Evolutionary conservation across 2,888 invertebrate genomes (phyloP), one percentile per base, ranked within the genome.

Genomic region (Campaea margaritaria): DNA sequence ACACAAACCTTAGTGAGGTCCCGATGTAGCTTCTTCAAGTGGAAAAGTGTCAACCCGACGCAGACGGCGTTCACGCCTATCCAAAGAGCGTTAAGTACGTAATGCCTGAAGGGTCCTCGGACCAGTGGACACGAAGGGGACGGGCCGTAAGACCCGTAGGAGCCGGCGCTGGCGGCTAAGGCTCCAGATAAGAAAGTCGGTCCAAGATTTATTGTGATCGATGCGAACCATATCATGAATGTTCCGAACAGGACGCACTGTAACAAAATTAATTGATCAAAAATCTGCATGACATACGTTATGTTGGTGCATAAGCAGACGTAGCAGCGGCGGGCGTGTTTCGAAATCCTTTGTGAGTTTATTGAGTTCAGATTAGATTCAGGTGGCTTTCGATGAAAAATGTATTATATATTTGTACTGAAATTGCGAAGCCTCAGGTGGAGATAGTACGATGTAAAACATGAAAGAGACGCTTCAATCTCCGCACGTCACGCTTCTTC

Each of bases 201-300:
- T 27, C 97, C 97, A 73, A 98, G 94, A 91, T 98, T 97, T 84
- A 97, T 96, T 51, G 97, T 96, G 81, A 97, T 96, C 68, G 96
- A 96, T 53, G 97, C 96, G 89, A 98, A 97, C 97, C 97, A 98
- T 81, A 97, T 97, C 95, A 97, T 97, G 87, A 97, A 96, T 52
- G 97, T 95, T 65, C 97, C 97, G 87, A 98, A 98, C 48, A 97
- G 93, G 64, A 97, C 97, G 87, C 98, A 98, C 94, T 97, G 96
- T 15, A 90, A 91, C 78, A 87, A 87, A 76, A 46, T 12, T 8
- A 13, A 8, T 13, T 14, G 0, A 14, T 39, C 13, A 4, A 12
- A 12, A 2, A 13, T 36, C n/a, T 14, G 14, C n/a, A 38, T 38
- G 38, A 38, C 12, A 12, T 1, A n/a, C 38, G 38, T n/a, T 38